Conservation (phyloP, 2,113 vertebrate species). For the Micronycteris hirsuta region DNA sequence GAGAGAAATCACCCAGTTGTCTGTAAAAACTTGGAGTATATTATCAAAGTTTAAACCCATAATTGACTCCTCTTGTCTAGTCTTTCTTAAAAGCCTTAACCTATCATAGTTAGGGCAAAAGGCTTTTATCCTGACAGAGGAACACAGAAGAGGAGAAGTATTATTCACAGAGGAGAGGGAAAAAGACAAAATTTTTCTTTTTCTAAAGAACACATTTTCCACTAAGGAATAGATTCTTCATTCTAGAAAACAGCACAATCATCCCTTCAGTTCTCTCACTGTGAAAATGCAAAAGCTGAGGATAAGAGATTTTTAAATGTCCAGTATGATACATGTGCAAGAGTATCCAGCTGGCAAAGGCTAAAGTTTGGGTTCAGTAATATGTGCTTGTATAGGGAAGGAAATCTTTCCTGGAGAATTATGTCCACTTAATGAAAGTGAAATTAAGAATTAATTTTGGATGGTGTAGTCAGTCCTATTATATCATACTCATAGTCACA, state of each 20-base stretch:
- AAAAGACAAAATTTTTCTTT: neutral
- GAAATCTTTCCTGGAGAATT: neutral
- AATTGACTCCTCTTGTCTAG: conserved; percentile 52
- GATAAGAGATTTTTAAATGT: neutral
- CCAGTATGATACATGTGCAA: neutral
- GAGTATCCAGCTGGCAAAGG: neutral
- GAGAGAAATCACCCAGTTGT: conserved; percentile 42
- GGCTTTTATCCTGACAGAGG: conserved; percentile 41
- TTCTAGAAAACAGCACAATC: neutral
- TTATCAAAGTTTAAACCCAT: conserved; percentile 54
- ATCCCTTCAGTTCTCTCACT: neutral
- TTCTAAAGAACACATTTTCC: neutral
- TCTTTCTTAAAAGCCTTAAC: conserved; percentile 48
- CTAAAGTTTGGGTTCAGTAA: neutral
- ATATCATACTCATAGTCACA: neutral
- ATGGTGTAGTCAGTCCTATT: neutral
- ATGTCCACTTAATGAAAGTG: neutral
- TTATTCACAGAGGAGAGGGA: neutral
- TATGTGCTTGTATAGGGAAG: neutral
- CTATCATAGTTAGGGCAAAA: conserved; percentile 41
- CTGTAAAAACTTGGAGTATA: conserved; percentile 56
- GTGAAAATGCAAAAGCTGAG: neutral
- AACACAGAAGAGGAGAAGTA: neutral
- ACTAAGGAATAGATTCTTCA: neutral
- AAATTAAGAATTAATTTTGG: neutral